These are phyloP conservation scores for Elymnias hypermnestra DNA, from an alignment of 1,140 invertebrate species.

Conservation along the genomic window DNA sequence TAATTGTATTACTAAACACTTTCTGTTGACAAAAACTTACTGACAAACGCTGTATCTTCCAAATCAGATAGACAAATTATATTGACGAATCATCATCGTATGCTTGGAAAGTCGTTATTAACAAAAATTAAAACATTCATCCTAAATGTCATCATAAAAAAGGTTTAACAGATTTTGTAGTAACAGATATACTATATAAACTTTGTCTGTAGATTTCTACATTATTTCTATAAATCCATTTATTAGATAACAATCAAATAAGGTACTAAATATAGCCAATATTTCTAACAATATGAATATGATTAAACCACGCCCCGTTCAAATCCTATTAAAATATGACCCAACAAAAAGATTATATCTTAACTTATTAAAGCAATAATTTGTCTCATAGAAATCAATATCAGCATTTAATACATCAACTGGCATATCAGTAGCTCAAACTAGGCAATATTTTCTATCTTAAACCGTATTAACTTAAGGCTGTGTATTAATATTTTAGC, in stretches of 20 bases:
- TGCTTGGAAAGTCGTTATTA: too few species aligned
- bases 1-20: too few species aligned
- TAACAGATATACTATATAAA: background rate
- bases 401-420: background rate
- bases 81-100: too few species aligned
- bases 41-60: too few species aligned
- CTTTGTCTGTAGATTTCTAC: background rate
- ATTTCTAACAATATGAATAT: background rate
- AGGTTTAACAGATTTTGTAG: background rate
- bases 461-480: background rate
- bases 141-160: too few species aligned
- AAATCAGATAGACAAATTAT: too few species aligned
- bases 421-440: background rate
- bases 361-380: background rate
- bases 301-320: background rate
- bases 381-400: constrained; percentile 5
- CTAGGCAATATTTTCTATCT: background rate
- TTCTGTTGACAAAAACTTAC: too few species aligned
- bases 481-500: background rate
- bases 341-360: constrained; percentile 2
- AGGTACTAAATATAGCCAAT: constrained; percentile 1
- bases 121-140: too few species aligned
- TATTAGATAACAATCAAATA: background rate
- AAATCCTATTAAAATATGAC: background rate
- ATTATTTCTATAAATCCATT: background rate